Conservation (phyloP, 1,140 invertebrate species). For the Caenorhabditis briggsae region DNA sequence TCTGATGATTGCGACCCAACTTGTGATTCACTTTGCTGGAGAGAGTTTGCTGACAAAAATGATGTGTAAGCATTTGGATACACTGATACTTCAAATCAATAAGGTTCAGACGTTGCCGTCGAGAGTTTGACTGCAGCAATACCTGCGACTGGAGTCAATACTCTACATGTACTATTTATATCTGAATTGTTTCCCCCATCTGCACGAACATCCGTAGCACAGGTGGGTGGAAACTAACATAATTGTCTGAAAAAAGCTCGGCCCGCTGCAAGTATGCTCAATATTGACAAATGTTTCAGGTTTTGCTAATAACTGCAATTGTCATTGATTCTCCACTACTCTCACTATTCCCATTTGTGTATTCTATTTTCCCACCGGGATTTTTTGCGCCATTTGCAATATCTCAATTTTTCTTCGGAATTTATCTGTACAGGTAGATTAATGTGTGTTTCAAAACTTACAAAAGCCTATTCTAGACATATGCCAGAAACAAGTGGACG, state of each 20-base stretch:
- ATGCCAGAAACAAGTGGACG: constrained; percentile 14
- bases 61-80: too few species aligned
- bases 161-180: background rate
- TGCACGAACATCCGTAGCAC: background rate
- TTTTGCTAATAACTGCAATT: background rate
- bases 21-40: background rate
- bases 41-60: background rate
- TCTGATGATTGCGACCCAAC: background rate
- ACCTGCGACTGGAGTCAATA: background rate
- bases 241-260: too few species aligned
- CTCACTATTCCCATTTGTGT: background rate
- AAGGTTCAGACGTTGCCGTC: background rate
- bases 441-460: too few species aligned
- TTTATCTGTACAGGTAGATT: background rate
- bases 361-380: background rate
- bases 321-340: background rate
- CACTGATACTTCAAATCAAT: background rate
- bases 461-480: background rate
- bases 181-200: background rate
- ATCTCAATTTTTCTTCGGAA: background rate
- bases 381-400: background rate
- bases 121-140: background rate
- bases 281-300: background rate
- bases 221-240: background rate
- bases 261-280: background rate